Percentiles rank a stretch among this genome's conserved stretches.
Evolutionary conservation across 2,888 invertebrate species (phyloP).

Genomic region (Anticlea derivata): DNA sequence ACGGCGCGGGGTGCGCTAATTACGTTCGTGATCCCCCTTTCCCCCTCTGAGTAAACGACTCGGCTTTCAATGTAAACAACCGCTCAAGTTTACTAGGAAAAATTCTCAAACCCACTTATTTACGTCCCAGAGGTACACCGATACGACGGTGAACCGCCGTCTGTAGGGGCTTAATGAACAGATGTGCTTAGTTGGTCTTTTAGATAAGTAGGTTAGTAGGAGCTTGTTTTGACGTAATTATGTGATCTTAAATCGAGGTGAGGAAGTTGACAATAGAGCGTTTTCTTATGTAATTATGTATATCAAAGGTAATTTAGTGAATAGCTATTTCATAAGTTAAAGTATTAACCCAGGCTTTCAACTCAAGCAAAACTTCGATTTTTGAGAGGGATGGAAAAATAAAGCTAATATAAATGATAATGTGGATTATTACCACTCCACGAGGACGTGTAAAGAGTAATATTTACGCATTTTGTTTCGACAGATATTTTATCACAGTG

Average conservation of each 20-base stretch:
- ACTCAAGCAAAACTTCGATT: too few species aligned
- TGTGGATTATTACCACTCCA: too few species aligned
- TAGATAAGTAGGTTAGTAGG: constrained; percentile 24
- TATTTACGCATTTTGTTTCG: too few species aligned
- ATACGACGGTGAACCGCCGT: constrained; percentile 47
- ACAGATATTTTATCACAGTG: too few species aligned
- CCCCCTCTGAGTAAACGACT: constrained; percentile 71
- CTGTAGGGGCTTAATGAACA: constrained; percentile 38
- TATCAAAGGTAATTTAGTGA: too few species aligned
- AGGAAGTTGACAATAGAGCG: background rate
- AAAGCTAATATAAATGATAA: too few species aligned
- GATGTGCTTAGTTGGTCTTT: constrained; percentile 32
- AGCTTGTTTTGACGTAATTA: constrained; percentile 4
- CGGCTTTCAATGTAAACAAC: constrained; percentile 78
- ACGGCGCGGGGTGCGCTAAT: constrained; percentile 69
- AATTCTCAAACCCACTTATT: constrained; percentile 78
- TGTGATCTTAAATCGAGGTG: background rate
- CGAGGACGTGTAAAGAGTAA: too few species aligned
- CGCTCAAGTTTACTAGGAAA: constrained; percentile 76
- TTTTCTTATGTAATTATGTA: too few species aligned
- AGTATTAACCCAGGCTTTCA: too few species aligned
- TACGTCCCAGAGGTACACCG: constrained; percentile 68
- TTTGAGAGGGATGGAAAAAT: too few species aligned
- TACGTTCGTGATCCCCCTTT: constrained; percentile 69
- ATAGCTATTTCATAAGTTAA: too few species aligned